A percentile compares a stretch with the other conserved stretches of the same genome.
Evolutionary conservation across 2,888 invertebrate species (phyloP).

Genomic region (Diadegma fenestrale): DNA sequence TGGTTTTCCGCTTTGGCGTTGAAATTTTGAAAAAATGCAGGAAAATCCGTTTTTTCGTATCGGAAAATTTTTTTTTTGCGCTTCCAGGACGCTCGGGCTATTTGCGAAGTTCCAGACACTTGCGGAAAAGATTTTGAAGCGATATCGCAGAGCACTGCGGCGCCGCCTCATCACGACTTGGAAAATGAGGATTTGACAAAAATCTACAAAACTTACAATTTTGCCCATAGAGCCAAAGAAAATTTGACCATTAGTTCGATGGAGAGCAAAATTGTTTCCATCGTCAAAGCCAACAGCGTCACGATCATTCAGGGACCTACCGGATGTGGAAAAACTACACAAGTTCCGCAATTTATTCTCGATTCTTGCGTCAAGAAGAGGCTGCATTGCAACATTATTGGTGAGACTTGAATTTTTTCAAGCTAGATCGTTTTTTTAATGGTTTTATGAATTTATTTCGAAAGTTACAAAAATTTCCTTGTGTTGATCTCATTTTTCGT

Average conservation of each 20-base stretch:
- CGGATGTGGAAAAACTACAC: constrained; percentile 97
- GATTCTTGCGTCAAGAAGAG: constrained; percentile 89
- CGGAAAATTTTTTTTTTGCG: not conserved
- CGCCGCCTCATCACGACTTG: constrained; percentile 70
- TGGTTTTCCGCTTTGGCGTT: not conserved
- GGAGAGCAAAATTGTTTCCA: constrained; percentile 88
- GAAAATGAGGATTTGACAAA: constrained; percentile 73
- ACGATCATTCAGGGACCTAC: constrained; percentile 96
- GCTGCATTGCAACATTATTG: constrained; percentile 92
- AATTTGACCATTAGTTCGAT: constrained; percentile 78
- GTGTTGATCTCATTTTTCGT: not conserved
- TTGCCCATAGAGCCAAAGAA: constrained; percentile 75
- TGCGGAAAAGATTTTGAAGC: constrained; percentile 72
- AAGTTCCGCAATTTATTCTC: constrained; percentile 96
- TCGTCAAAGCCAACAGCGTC: constrained; percentile 90
- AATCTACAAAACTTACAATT: constrained; percentile 82
- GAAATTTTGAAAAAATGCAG: not conserved
- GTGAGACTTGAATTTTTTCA: constrained; percentile 67
- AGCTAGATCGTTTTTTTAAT: not conserved
- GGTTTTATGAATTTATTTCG: not conserved
- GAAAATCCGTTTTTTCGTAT: no score
- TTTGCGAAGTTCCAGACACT: constrained; percentile 10
- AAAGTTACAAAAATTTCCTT: not conserved
- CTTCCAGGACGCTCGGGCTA: constrained; percentile 46
- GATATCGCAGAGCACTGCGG: constrained; percentile 78